Percentiles rank a stretch among this genome's conserved stretches.
Conservation (phyloP, 2,113 vertebrate genomes). For the Cheirogaleus medius region DNA sequence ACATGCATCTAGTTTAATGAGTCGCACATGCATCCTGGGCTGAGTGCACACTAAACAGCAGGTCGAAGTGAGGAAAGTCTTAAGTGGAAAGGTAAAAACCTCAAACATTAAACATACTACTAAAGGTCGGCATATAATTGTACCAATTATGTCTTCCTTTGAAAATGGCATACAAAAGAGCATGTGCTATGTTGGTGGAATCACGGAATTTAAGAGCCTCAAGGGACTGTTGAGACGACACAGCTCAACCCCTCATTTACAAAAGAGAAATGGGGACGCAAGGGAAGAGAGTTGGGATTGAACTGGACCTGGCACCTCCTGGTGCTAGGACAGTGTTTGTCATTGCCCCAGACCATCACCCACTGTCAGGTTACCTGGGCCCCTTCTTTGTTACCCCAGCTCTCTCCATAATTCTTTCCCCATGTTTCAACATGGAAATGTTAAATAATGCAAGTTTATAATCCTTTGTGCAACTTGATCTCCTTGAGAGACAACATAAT, state of each 20-base stretch:
- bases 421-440: background rate
- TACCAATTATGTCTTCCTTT: background rate
- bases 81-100: background rate
- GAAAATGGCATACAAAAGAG: slow-evolving; percentile 12
- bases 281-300: background rate
- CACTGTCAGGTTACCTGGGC: background rate
- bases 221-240: background rate
- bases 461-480: background rate
- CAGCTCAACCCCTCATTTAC: background rate
- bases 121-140: background rate
- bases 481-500: background rate
- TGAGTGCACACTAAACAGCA: background rate
- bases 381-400: background rate
- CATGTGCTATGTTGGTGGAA: accelerated
- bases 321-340: accelerated
- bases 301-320: background rate
- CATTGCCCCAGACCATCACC: background rate
- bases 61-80: background rate
- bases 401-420: background rate
- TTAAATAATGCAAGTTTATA: background rate
- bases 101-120: background rate
- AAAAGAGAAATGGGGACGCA: background rate
- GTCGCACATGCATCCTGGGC: background rate
- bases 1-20: slow-evolving; percentile 11
- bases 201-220: background rate